Evolutionary conservation across 2,113 vertebrate species (phyloP), one percentile per base, ranked within the genome.

Genomic region (Dromiciops gliroides): DNA sequence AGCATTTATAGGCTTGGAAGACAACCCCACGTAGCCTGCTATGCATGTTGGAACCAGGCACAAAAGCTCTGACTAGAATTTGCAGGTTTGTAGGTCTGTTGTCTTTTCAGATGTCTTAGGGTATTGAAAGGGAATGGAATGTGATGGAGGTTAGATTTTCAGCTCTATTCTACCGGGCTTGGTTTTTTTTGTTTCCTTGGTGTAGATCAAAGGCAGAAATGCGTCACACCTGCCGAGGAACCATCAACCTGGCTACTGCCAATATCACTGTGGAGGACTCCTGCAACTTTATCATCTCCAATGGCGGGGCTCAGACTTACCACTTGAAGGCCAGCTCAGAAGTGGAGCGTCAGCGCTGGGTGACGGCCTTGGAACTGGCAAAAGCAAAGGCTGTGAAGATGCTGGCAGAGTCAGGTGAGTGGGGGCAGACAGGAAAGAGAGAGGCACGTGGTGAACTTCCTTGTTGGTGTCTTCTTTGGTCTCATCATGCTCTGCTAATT

Each of bases 281-380:
- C 0, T 99, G 99, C 94, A 99, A 99, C 97, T 99, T 99, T 96
- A 99, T 99, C 91, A 99, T 99, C 97, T 99, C 99, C 94, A 99
- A 99, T 0, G 99, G 99, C 0, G 99, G 99, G 0, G 99, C 99
- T 0, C 99, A 99, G 98, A 99, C 99, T 48, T 99, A 99, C 97
- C 99, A 99, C 97, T 98, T 99, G 94, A 99, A 99, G 97, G 99
- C 99, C 88, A 99, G 99, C 98, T 99, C 99, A 0, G 99, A 99
- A 96, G 99, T 99, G 89, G 99, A 99, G 97, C 98, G 99, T 44
- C 99, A 99, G 95, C 99, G 99, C 89, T 99, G 99, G 99, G 99
- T 99, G 98, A 99, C 99, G 0, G 99, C 99, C 26, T 98, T 99
- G 23, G 99, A 99, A 91, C 98, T 99, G 8, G 99, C 99, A 96